Conservation (phyloP, 2,113 vertebrate genomes). For the Otolemur garnettii region DNA sequence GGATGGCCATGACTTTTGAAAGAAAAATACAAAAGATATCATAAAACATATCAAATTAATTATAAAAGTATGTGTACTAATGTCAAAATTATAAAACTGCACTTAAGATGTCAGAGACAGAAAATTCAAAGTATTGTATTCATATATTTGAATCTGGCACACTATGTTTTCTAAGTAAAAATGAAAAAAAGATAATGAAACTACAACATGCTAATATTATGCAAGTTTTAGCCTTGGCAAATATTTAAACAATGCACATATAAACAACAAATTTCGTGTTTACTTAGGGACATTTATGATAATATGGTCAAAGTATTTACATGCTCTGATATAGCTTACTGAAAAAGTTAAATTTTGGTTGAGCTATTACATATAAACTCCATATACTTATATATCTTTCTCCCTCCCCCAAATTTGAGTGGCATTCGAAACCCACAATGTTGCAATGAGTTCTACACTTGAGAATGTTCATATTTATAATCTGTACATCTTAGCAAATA, state of each 20-base stretch:
- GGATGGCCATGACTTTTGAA: conserved; percentile 50
- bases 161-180: conserved; percentile 17
- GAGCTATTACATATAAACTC: neutral
- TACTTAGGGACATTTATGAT: conserved; percentile 6
- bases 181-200: conserved; percentile 9
- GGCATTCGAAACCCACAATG: neutral
- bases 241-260: conserved; percentile 23
- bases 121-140: neutral
- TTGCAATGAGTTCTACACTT: conserved; percentile 25
- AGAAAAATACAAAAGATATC: conserved; percentile 48
- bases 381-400: neutral
- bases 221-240: conserved; percentile 47
- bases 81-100: neutral
- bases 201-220: conserved; percentile 15
- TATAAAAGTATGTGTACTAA: neutral
- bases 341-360: conserved; percentile 13
- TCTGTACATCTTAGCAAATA: conserved; percentile 37
- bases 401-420: neutral
- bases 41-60: conserved; percentile 37
- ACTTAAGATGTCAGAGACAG: conserved; percentile 43
- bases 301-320: conserved; percentile 9
- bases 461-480: conserved; percentile 15
- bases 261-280: neutral
- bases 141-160: neutral
- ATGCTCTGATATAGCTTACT: neutral